Conservation (phyloP, 2,888 invertebrate genomes). For the Hirudinaria manillensis region DNA sequence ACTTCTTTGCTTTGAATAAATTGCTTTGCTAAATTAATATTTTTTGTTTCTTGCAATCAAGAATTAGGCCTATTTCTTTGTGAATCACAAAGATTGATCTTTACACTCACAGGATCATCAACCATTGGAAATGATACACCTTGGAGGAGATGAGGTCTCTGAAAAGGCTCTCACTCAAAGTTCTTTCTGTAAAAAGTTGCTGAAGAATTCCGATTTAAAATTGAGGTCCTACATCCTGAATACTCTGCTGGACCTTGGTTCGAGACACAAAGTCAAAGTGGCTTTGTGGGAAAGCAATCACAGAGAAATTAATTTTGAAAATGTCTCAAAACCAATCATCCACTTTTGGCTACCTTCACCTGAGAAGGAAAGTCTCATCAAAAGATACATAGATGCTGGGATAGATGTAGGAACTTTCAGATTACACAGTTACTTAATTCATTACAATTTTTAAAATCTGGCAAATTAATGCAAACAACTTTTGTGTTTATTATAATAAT, state of each 20-base stretch:
- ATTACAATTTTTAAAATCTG: too few species aligned
- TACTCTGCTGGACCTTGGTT: not conserved
- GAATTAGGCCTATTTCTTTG: not conserved
- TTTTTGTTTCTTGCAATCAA: not conserved
- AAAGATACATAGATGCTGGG: slow-evolving; percentile 6
- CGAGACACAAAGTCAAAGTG: not conserved
- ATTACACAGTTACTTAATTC: too few species aligned
- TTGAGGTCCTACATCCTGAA: not conserved
- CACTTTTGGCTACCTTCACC: not conserved
- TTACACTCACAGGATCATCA: slow-evolving; percentile 25
- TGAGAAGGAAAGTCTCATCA: not conserved
- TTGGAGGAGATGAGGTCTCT: slow-evolving; percentile 50
- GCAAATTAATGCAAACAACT: too few species aligned
- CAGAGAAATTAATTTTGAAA: slow-evolving; percentile 13
- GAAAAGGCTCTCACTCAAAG: slow-evolving; percentile 47
- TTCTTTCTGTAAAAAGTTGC: slow-evolving; percentile 41
- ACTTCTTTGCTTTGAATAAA: too few species aligned
- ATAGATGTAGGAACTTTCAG: not conserved
- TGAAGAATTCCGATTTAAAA: not conserved
- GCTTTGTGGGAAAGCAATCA: slow-evolving; percentile 1
- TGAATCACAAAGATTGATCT: not conserved
- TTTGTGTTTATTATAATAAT: not conserved
- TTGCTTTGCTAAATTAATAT: too few species aligned
- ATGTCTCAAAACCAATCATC: not conserved
- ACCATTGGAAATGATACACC: slow-evolving; percentile 45